These are phyloP conservation scores for Hylaeus anthracinus DNA, from an alignment of 1,140 invertebrate genomes.

Conservation along the genomic window DNA sequence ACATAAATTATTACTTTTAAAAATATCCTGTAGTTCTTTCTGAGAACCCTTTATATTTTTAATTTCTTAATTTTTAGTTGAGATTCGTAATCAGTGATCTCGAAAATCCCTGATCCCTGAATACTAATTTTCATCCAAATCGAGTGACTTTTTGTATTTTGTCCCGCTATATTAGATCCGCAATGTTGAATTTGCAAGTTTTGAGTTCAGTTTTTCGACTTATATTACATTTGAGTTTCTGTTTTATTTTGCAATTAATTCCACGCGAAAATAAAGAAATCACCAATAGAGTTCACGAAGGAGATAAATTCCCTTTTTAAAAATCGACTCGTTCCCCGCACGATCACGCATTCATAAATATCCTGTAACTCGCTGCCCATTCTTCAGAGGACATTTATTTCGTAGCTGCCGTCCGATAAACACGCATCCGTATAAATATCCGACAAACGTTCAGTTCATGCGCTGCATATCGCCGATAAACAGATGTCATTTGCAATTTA, in stretches of 20 bases:
- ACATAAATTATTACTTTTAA: too few species aligned
- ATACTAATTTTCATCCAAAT: too few species aligned
- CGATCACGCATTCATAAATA: not conserved
- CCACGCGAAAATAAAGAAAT: not conserved
- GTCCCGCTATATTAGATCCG: too few species aligned
- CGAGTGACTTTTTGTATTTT: too few species aligned
- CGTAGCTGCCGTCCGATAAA: conserved; percentile 22
- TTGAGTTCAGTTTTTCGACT: too few species aligned
- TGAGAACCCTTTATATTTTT: too few species aligned
- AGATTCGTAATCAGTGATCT: too few species aligned
- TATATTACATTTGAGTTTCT: not conserved
- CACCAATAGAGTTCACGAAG: not conserved
- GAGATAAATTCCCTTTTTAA: conserved; percentile 15
- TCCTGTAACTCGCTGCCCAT: conserved; percentile 3
- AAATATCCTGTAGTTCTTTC: too few species aligned
- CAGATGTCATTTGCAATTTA: conserved; percentile 50
- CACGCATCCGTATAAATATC: conserved; percentile 23
- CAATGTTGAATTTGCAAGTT: too few species aligned
- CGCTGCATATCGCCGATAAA: conserved; percentile 24
- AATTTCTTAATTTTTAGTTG: too few species aligned
- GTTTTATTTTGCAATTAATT: conserved; percentile 20
- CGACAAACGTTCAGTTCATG: conserved; percentile 6
- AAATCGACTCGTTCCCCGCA: not conserved
- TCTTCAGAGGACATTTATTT: conserved; percentile 31
- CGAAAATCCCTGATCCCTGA: too few species aligned